Evolutionary conservation across 2,797 vertebrate species (phyloP).

Genomic region (Discoglossus pictus): DNA sequence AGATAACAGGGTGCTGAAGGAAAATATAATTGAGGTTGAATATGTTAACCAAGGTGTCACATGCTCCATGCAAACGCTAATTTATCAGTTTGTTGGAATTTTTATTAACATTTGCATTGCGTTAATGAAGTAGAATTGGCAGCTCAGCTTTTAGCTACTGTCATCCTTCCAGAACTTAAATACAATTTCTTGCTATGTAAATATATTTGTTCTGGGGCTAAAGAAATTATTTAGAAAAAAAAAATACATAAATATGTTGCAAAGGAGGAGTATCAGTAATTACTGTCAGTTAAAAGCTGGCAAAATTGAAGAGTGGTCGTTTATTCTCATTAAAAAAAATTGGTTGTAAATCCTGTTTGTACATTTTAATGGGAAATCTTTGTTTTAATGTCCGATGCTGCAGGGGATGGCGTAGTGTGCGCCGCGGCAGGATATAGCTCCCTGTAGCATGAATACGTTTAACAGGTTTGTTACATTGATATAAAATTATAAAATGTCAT

Average conservation of each 20-base stretch:
- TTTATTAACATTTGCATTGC: conserved; percentile 89
- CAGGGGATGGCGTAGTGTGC: background rate
- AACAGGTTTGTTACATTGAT: no score
- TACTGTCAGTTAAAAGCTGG: conserved; percentile 60
- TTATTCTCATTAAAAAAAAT: conserved; percentile 41
- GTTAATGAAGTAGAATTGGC: conserved; percentile 86
- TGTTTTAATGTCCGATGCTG: conserved; percentile 27
- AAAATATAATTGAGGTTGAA: conserved; percentile 99
- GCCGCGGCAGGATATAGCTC: background rate
- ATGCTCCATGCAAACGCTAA: conserved; percentile 91
- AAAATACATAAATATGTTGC: conserved; percentile 74
- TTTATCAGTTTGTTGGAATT: conserved; percentile 95
- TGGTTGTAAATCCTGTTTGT: conserved; percentile 12
- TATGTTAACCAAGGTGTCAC: conserved; percentile 99
- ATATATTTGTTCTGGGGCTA: conserved; percentile 83
- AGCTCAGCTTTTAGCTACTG: conserved; percentile 82
- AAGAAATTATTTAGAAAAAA: conserved; percentile 69
- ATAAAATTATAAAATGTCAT: no score
- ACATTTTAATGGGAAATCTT: conserved; percentile 25
- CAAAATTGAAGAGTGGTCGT: conserved; percentile 52
- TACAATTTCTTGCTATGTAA: conserved; percentile 83
- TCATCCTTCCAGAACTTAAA: conserved; percentile 83
- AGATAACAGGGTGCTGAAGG: conserved; percentile 98
- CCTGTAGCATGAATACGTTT: no score
- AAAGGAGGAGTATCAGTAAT: conserved; percentile 69